Conservation (phyloP, 1,140 invertebrate genomes). For the Drosophila murphyi region DNA sequence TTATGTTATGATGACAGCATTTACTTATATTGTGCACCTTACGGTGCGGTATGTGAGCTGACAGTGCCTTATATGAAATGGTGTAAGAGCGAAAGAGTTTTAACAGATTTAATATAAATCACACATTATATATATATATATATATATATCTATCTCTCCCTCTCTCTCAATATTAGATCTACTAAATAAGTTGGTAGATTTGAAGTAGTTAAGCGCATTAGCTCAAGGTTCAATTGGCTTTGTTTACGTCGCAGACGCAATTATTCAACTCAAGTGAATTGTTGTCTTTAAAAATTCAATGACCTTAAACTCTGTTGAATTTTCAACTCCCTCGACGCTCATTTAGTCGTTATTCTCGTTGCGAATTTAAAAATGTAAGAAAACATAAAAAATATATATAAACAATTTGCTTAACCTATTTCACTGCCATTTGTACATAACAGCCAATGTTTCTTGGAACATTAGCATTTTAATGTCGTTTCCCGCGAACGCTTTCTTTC, state of each 20-base stretch:
- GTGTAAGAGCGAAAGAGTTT: not conserved
- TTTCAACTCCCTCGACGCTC: not conserved
- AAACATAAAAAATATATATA: not conserved
- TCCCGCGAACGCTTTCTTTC: conserved; percentile 5
- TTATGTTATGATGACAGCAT: conserved; percentile 47
- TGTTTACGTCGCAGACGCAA: no score
- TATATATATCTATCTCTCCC: no score
- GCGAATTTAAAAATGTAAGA: not conserved
- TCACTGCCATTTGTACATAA: conserved; percentile 19
- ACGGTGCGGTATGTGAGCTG: conserved; percentile 28
- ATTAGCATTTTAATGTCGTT: conserved; percentile 42
- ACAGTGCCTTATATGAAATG: not conserved
- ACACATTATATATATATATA: no score
- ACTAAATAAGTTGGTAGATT: no score
- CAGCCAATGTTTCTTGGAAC: conserved; percentile 1
- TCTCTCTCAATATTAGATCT: no score
- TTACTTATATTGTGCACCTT: not conserved
- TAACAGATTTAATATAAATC: no score
- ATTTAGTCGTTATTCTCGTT: not conserved
- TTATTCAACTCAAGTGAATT: no score
- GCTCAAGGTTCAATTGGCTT: no score
- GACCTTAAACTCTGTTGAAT: not conserved
- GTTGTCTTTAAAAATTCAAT: no score
- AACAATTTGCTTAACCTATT: conserved; percentile 12
- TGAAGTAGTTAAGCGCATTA: no score